Percentiles rank a stretch among this genome's conserved stretches.
phyloP scores from a whole-genome alignment of 2,888 invertebrate genomes.

The Polia nebulosa region DNA sequence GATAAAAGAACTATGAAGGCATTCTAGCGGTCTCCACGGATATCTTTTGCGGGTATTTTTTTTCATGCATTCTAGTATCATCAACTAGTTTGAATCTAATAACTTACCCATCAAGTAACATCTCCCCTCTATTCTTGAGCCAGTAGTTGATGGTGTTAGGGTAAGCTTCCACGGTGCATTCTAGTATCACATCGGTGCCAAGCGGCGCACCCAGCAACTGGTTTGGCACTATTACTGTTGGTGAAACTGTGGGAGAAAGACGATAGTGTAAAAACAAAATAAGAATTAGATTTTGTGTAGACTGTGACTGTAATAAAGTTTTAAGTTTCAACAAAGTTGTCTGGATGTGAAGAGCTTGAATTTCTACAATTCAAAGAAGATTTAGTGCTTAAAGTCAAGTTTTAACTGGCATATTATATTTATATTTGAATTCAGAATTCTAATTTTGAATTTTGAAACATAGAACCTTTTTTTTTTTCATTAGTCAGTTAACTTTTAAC shows the following conservation, averaged over 20 bases:
- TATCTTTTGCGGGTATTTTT: too few species aligned
- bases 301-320: neutral
- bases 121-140: conserved; percentile 94
- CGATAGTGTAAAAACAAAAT: neutral
- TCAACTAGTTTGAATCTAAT: too few species aligned
- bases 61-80: too few species aligned
- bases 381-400: neutral
- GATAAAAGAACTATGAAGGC: too few species aligned
- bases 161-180: conserved; percentile 97
- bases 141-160: conserved; percentile 94
- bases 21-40: too few species aligned
- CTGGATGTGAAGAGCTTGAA: neutral
- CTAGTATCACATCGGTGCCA: conserved; percentile 95
- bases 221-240: conserved; percentile 96
- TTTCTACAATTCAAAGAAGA: too few species aligned
- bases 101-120: conserved; percentile 95
- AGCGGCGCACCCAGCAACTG: conserved; percentile 96
- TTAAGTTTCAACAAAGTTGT: neutral
- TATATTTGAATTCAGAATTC: too few species aligned
- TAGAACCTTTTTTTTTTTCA: too few species aligned
- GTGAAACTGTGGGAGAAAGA: conserved; percentile 92
- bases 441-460: too few species aligned
- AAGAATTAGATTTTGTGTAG: neutral
- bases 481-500: too few species aligned
- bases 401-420: too few species aligned